A percentile compares a stretch with the other conserved stretches of the same genome.
These are phyloP conservation scores for Epizoanthus fatuus DNA, from an alignment of 92 coral and sea anemone species.

Conservation along the genomic window DNA sequence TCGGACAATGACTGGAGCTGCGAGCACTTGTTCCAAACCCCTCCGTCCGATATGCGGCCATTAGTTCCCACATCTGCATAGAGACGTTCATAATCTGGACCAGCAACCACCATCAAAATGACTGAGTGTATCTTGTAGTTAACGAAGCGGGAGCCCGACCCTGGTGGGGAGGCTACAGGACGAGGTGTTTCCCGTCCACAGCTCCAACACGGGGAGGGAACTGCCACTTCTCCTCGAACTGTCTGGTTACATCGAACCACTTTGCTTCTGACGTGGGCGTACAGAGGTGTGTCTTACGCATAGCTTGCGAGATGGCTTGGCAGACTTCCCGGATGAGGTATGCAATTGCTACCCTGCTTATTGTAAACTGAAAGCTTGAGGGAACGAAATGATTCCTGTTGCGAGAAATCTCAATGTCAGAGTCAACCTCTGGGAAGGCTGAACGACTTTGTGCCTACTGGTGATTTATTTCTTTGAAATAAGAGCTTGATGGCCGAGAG, in stretches of 20 bases:
- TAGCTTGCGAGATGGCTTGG: neutral
- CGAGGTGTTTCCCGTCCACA: constrained; percentile 52
- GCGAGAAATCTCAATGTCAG: constrained; percentile 53
- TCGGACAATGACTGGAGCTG: neutral
- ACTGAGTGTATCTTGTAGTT: constrained; percentile 55
- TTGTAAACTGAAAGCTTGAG: constrained; percentile 56
- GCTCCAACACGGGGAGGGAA: constrained; percentile 28
- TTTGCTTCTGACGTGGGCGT: neutral
- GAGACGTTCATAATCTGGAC: constrained; percentile 38
- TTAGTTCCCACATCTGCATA: constrained; percentile 45
- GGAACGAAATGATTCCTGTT: constrained; percentile 63
- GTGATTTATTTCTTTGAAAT: neutral
- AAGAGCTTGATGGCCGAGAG: neutral
- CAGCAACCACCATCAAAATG: constrained; percentile 45
- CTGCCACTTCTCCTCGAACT: constrained; percentile 28
- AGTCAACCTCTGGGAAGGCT: constrained; percentile 11
- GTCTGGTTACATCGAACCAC: constrained; percentile 1
- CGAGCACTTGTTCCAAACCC: constrained; percentile 56
- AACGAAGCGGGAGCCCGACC: constrained; percentile 48
- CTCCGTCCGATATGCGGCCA: constrained; percentile 50
- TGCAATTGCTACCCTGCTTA: constrained; percentile 39
- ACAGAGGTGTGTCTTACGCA: neutral
- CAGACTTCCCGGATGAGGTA: constrained; percentile 42
- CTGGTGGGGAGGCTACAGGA: constrained; percentile 45
- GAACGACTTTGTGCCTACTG: constrained; percentile 21